Base-by-base conservation (phyloP, 1,140 invertebrate genomes). In the Habropoda laboriosa region DNA sequence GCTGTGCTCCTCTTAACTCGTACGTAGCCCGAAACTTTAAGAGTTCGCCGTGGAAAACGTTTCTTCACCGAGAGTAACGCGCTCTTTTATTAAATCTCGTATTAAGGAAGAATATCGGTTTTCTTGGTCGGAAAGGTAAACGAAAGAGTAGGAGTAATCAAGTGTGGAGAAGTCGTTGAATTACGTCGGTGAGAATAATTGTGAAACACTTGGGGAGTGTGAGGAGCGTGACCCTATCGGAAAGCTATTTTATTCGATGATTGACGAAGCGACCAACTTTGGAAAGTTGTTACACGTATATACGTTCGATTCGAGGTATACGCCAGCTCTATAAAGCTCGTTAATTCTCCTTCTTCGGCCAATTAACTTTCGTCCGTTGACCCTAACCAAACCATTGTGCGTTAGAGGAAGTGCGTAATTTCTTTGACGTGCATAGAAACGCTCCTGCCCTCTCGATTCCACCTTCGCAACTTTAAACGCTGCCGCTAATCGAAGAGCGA, bases 11-110 rank as follows among this genome's bases (percentile, higher is more conserved):
- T 49, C 71, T 73, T 61, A 40, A 30, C 38, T 55, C 73, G 57
- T 32, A 18, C 63, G 27, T 47, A 35, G 32, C 27, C 30, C 38
- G 73, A 75, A 67, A 66, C 35, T 75, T 75, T 53, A 75, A 67
- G 38, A 18, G 73, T 42, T 8, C 35, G 32, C 38, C 21, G 1
- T 18, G 10, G 24, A 0, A 35, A 73, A 49, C 57, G n/a, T 49
- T 61, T 63, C 42, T 27, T 38, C 30, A 21, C 8, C 6, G 7
- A 2, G 7, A 49, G 12, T 16, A 16, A 32, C n/a, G n/a, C n/a
- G n/a, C n/a, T n/a, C n/a, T n/a, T n/a, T n/a, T n/a, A n/a, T n/a
- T n/a, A n/a, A n/a, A n/a, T n/a, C n/a, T n/a, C n/a, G n/a, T n/a
- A n/a, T n/a, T n/a, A n/a, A n/a, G n/a, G n/a, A n/a, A n/a, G n/a